Evolutionary conservation across 2,888 invertebrate species (phyloP), one percentile per base, ranked within the genome.

Genomic region (Lasioglossum malachurum): DNA sequence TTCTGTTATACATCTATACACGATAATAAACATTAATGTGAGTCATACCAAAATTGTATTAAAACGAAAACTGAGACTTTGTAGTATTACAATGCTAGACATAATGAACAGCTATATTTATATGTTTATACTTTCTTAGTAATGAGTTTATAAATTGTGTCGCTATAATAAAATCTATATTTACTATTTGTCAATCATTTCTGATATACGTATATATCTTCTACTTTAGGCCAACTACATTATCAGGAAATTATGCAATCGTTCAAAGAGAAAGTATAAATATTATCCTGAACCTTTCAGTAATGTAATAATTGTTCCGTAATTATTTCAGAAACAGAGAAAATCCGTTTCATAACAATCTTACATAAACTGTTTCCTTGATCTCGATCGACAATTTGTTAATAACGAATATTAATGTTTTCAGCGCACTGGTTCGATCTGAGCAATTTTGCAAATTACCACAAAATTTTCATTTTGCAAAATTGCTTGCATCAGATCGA

Each of bases 101-200:
- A 53, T 67, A 73, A 69, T 69, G n/a, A 75, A 53, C 23, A 78
- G n/a, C 46, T 53, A 82, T 49, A 77, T 83, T 64, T 44, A 75
- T 31, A 77, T 75, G 67, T 75, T 71, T 79, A 76, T 73, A 64
- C 38, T 67, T 75, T 60, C 71, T 78, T 71, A 31, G 10, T 49
- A 53, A 64, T 67, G 44, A 27, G 35, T 77, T 84, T 82, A 82
- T 83, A 75, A 75, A 72, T 46, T 76, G 16, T 77, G 75, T 78
- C 78, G 75, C 64, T 83, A 84, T 78, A 84, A 83, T 84, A 84
- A 84, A 84, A n/a, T 35, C 23, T 83, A 46, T 74, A 79, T 79
- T 83, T 60, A 83, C 71, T 49, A 75, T 46, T 46, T 46, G 31
- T 31, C 14, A 8, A 64, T 64, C 64, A 64, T 64, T 64, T 64